Base-by-base conservation (phyloP, 2,888 invertebrate species). In the Himalopsyche tibetana region DNA sequence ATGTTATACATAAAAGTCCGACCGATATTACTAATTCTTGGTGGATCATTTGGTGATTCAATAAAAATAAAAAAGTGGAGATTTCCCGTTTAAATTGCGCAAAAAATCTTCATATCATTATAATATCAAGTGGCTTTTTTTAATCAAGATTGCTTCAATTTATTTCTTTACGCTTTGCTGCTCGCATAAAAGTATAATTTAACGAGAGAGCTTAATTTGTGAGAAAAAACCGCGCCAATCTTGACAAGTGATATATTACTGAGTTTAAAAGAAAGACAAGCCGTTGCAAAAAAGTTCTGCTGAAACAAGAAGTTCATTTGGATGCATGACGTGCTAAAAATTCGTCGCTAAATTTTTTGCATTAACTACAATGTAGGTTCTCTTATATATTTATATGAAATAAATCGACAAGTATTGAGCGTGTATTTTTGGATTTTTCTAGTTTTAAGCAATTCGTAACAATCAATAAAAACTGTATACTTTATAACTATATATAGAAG, bases 161-260 rank as follows among this genome's bases (percentile, higher is more conserved):
- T 19, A 63, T 63, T 63, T 63, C 28, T 63, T 19, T 11, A 63
- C 28, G 63, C 56, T 56, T n/a, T 63, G 63, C 19, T 28, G 63
- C 63, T 63, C 28, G 19, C 28, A 63, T 19, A 63, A 63, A 63
- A 63, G n/a, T 63, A 19, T 63, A 63, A 63, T 63, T 63, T 19
- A 19, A 63, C 63, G 63, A 63, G 63, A 63, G 19, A 2, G 63
- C 63, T 63, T 63, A 63, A 63, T 63, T 19, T 6, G 63, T 6
- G 28, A 63, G 19, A 63, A 63, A 56, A 63, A 51, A 51, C 15
- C 15, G 2, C 63, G 19, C 63, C n/a, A 63, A 63, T 19, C 19
- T 63, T 63, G 63, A 63, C 63, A 63, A 63, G 63, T 63, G 63
- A 63, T 63, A 63, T 63, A 63, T 63, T 63, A 28, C 19, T 19